phyloP scores from a whole-genome alignment of 2,797 vertebrate species.

The Denticeps clupeoides region DNA sequence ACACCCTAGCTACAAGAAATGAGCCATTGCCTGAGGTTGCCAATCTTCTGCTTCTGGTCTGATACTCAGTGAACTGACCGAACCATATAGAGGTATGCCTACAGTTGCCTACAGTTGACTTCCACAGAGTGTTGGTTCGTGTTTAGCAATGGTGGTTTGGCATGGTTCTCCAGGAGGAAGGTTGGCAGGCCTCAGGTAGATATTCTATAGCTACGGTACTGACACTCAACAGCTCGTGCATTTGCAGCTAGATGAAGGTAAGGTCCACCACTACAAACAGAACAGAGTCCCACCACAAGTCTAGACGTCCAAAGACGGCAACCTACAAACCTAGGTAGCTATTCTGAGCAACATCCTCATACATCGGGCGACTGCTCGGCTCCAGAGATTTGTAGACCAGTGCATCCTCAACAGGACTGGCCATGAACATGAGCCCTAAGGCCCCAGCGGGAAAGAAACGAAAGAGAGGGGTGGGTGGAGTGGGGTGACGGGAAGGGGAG shows the following conservation, averaged over 20 bases:
- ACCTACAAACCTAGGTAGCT: constrained; percentile 96
- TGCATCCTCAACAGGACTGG: constrained; percentile 82
- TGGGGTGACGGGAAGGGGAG: constrained; percentile 29
- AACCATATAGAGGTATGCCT: no score
- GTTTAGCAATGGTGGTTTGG: no score
- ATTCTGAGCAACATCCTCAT: constrained; percentile 84
- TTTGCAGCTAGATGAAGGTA: no score
- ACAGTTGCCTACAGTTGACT: no score
- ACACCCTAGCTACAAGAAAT: constrained; percentile 15
- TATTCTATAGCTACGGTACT: no score
- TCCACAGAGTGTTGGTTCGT: no score
- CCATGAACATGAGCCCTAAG: constrained; percentile 92
- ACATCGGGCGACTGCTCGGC: constrained; percentile 65
- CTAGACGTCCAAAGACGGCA: constrained; percentile 9
- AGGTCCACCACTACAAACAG: constrained; percentile 37
- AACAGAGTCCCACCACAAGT: constrained; percentile 17
- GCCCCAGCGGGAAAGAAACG: constrained; percentile 35
- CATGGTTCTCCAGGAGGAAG: no score
- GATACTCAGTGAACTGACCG: no score
- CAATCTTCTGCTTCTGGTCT: no score
- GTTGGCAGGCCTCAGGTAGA: no score
- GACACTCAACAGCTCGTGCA: no score
- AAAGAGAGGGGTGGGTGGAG: constrained; percentile 20
- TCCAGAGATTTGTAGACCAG: constrained; percentile 90
- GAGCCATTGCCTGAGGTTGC: no score